Conservation (phyloP, 1,140 invertebrate genomes). For the Samia ricini region DNA sequence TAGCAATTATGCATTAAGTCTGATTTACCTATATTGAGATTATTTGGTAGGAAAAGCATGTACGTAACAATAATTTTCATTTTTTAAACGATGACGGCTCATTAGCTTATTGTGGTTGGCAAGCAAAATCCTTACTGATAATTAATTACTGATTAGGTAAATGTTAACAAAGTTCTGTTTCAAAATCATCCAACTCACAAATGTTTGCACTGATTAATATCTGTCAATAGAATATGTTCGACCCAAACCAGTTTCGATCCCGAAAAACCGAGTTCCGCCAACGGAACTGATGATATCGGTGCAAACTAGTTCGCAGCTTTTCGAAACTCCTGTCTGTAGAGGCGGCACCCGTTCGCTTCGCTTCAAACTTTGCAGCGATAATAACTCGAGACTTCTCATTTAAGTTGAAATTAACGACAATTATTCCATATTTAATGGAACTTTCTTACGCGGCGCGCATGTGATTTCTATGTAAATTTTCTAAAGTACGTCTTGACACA, state of each 20-base stretch:
- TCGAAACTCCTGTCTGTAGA: background rate
- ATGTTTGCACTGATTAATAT: background rate
- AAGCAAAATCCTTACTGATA: too few species aligned
- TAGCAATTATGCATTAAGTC: too few species aligned
- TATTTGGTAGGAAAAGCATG: too few species aligned
- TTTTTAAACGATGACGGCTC: too few species aligned
- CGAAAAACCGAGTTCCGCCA: background rate
- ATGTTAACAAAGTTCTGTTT: too few species aligned
- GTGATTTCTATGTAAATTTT: background rate
- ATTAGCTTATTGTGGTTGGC: too few species aligned
- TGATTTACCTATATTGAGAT: too few species aligned
- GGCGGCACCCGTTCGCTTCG: background rate
- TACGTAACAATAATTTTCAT: too few species aligned
- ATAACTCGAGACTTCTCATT: background rate
- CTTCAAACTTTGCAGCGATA: background rate
- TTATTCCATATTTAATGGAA: slow-evolving; percentile 1
- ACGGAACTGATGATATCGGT: background rate
- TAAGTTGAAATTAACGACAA: background rate
- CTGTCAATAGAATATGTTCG: background rate
- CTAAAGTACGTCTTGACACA: background rate
- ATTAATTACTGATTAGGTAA: too few species aligned
- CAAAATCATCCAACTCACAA: background rate
- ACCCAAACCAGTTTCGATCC: background rate
- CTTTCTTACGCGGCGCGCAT: background rate
- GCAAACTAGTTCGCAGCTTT: background rate